Evolutionary conservation across 64 coral and sea anemone genomes (phyloP).

Genomic region (Pachyseris speciosa): DNA sequence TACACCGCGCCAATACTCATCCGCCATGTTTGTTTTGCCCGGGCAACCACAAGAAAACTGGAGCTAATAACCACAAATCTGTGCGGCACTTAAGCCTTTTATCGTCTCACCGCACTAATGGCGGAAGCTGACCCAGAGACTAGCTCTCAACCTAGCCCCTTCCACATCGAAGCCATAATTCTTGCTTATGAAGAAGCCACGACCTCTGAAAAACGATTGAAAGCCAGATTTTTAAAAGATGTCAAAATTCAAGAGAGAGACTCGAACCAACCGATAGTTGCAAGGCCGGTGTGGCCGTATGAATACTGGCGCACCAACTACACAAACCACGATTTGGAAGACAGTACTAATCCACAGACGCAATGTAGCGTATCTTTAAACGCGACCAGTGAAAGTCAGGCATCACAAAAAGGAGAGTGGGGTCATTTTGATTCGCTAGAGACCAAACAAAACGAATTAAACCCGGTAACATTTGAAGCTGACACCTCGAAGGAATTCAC

Average conservation of each 20-base stretch:
- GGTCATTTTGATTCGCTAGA: too few relatives aligned
- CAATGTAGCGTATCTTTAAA: conserved; percentile 1
- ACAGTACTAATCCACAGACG: neutral
- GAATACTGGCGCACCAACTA: conserved; percentile 10
- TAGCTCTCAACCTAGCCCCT: neutral
- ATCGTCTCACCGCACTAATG: too few relatives aligned
- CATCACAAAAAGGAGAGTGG: neutral
- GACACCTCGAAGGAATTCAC: neutral
- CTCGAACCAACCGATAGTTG: neutral
- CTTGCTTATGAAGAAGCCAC: neutral
- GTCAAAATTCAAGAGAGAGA: conserved; percentile 48
- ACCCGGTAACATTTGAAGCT: too few relatives aligned
- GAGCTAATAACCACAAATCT: neutral
- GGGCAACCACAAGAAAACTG: neutral
- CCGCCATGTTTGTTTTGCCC: conserved; percentile 66
- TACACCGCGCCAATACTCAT: neutral
- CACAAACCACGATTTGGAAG: neutral
- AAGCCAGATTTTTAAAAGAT: conserved; percentile 34
- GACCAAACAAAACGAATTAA: too few relatives aligned
- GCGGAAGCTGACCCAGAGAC: neutral
- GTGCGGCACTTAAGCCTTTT: too few relatives aligned
- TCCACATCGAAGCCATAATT: conserved; percentile 1
- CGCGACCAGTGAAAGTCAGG: neutral
- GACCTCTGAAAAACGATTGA: neutral
- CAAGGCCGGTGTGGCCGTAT: conserved; percentile 41